These are phyloP conservation scores for Remorina albescens DNA, from an alignment of 2,797 vertebrate genomes.

Conservation along the genomic window DNA sequence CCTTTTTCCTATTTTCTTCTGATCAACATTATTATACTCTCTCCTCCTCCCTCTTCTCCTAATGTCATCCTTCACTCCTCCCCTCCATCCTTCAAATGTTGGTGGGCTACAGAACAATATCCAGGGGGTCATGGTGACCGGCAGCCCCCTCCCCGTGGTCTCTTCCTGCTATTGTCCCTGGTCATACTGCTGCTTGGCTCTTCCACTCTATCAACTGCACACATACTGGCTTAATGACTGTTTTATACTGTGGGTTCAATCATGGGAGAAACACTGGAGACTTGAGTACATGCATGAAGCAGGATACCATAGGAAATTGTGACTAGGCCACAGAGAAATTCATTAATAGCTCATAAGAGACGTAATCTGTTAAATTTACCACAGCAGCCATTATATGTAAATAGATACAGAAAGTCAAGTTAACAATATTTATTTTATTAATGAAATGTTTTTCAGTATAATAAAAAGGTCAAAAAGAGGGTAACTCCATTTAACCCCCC, in stretches of 20 bases:
- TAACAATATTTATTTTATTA: not conserved
- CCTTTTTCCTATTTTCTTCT: constrained; percentile 67
- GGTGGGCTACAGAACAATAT: constrained; percentile 89
- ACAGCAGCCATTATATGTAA: constrained; percentile 4
- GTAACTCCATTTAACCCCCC: not conserved
- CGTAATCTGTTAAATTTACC: constrained; percentile 4
- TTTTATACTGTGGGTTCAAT: constrained; percentile 27
- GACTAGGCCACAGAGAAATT: constrained; percentile 26
- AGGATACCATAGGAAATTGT: constrained; percentile 39
- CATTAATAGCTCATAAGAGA: constrained; percentile 19
- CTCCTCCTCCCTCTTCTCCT: constrained; percentile 31
- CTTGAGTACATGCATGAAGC: constrained; percentile 45
- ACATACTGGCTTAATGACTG: constrained; percentile 60
- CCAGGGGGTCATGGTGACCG: constrained; percentile 90
- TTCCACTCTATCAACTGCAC: constrained; percentile 66
- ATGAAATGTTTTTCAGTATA: not conserved
- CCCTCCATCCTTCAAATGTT: constrained; percentile 74
- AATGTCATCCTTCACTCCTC: constrained; percentile 58
- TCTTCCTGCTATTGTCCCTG: constrained; percentile 96
- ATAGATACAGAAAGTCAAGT: constrained; percentile 6
- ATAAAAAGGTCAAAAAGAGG: constrained; percentile 2
- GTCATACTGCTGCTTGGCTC: constrained; percentile 69
- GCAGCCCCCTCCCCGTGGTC: constrained; percentile 89
- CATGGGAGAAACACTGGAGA: constrained; percentile 43
- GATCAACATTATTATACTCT: constrained; percentile 29